phyloP scores from a whole-genome alignment of 2,888 invertebrate genomes.

The Phytoseiulus persimilis region DNA sequence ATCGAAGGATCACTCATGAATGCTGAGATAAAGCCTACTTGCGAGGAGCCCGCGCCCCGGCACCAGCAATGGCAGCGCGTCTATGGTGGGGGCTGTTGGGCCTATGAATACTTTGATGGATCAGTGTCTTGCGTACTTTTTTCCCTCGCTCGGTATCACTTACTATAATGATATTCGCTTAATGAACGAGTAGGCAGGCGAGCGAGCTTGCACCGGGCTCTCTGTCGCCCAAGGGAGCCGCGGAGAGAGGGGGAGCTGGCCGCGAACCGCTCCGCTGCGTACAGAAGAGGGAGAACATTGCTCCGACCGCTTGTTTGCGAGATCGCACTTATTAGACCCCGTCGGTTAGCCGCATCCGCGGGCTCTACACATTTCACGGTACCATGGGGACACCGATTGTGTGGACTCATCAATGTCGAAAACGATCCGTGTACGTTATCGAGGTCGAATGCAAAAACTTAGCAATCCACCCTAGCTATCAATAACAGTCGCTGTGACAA shows the following conservation, averaged over 20 bases:
- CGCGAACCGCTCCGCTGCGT: not conserved
- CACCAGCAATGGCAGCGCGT: no score
- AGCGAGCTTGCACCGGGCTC: not conserved
- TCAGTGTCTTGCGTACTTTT: slow-evolving; percentile 17
- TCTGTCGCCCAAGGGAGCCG: not conserved
- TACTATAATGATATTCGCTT: slow-evolving; percentile 38
- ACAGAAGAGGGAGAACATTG: not conserved
- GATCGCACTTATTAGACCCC: not conserved
- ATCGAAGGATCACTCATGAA: not conserved
- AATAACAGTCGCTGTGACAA: no score
- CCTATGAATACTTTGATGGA: slow-evolving; percentile 38
- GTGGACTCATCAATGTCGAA: no score
- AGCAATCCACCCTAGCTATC: no score
- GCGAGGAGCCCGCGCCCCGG: not conserved
- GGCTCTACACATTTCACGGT: no score
- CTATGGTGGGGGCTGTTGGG: not conserved
- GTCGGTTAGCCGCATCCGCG: not conserved
- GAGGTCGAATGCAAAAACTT: no score
- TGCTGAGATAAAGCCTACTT: not conserved
- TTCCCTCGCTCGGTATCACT: not conserved
- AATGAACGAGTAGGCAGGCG: slow-evolving; percentile 27
- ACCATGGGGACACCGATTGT: no score
- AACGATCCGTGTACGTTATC: no score
- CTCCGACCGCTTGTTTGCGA: not conserved
- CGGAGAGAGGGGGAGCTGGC: not conserved